These are phyloP conservation scores for Acrossocheilus fasciatus DNA, from an alignment of 2,797 vertebrate species.

Conservation along the genomic window DNA sequence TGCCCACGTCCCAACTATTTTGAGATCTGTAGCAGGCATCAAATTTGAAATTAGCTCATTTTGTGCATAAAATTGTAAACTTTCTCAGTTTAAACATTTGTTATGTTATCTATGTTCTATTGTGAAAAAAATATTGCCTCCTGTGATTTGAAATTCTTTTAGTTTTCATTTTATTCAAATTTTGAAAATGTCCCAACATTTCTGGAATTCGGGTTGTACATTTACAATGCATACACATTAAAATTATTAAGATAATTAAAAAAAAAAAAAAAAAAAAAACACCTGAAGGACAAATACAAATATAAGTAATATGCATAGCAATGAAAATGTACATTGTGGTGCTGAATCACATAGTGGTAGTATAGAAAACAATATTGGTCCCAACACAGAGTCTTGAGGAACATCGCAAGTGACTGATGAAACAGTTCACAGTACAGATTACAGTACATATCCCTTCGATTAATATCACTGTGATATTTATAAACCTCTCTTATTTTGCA, in stretches of 20 bases:
- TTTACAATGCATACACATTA: not conserved
- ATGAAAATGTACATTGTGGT: not conserved
- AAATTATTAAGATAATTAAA: not conserved
- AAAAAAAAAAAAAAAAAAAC: not conserved
- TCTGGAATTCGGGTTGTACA: not conserved
- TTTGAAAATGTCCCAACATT: too few species aligned
- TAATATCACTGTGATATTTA: not conserved
- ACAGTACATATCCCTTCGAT: not conserved
- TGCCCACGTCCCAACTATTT: too few species aligned
- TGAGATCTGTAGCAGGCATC: too few species aligned
- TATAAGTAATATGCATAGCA: not conserved
- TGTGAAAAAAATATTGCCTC: too few species aligned
- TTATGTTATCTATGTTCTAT: too few species aligned
- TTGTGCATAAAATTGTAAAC: too few species aligned
- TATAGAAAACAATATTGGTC: not conserved
- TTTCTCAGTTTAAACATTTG: too few species aligned
- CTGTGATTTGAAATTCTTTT: too few species aligned
- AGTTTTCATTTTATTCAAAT: too few species aligned
- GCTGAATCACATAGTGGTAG: not conserved
- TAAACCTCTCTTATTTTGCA: not conserved
- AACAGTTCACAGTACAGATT: not conserved
- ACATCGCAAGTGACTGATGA: not conserved
- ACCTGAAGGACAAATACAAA: not conserved
- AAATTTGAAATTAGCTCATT: too few species aligned
- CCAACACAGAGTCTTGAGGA: not conserved